phyloP scores from a whole-genome alignment of 1,140 invertebrate species.

The Diorhabda carinulata region DNA sequence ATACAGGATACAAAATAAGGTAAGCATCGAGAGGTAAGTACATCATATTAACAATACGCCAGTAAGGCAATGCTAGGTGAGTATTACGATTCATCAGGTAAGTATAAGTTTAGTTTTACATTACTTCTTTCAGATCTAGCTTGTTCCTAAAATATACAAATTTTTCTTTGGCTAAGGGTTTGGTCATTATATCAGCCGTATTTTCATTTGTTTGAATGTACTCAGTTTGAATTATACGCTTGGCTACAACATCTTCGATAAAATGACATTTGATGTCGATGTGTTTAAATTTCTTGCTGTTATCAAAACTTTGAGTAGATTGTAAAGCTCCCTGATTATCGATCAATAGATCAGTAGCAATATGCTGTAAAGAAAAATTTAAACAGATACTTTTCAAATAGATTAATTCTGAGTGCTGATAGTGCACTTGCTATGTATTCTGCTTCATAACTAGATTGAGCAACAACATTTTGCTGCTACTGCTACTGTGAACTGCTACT shows the following conservation, averaged over 20 bases:
- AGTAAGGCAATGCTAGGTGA: too few relatives aligned
- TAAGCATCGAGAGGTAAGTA: too few relatives aligned
- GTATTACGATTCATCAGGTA: too few relatives aligned
- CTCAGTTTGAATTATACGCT: neutral
- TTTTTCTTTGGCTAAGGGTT: neutral
- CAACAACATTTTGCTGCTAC: too few relatives aligned
- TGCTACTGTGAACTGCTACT: too few relatives aligned
- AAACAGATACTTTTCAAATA: conserved; percentile 5
- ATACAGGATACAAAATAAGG: too few relatives aligned
- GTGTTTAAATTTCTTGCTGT: neutral
- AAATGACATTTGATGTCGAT: conserved; percentile 3
- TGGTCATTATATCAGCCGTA: neutral
- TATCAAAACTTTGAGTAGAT: neutral
- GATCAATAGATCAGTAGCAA: neutral
- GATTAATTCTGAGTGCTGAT: neutral
- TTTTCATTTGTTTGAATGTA: neutral
- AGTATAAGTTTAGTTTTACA: too few relatives aligned
- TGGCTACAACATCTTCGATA: neutral
- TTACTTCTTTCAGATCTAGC: neutral
- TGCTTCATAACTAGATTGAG: too few relatives aligned
- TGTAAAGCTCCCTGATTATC: neutral
- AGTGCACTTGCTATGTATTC: neutral
- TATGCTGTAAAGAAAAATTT: neutral
- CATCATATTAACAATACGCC: too few relatives aligned
- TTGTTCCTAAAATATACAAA: neutral